A percentile compares a stretch with the other conserved stretches of the same genome.
Conservation (phyloP, 1,140 invertebrate species). For the Anoplophora glabripennis region DNA sequence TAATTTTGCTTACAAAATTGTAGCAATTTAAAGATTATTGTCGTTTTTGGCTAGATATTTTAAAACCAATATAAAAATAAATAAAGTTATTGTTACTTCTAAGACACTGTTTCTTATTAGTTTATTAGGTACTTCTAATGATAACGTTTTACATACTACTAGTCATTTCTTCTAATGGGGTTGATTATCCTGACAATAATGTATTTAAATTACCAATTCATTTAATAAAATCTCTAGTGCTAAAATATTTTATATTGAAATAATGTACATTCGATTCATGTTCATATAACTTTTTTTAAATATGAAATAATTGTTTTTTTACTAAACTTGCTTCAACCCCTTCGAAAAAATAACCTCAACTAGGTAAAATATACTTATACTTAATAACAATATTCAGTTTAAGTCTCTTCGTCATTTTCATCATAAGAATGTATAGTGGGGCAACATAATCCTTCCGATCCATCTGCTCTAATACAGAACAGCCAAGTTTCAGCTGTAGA, state of each 20-base stretch:
- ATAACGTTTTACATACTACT: neutral
- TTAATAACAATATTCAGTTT: neutral
- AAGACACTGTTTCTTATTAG: conserved; percentile 5
- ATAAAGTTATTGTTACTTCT: conserved; percentile 10
- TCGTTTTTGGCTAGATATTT: too few relatives aligned
- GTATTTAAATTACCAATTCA: neutral
- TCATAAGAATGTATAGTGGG: conserved; percentile 66
- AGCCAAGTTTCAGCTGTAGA: conserved; percentile 73
- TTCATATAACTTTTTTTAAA: too few relatives aligned
- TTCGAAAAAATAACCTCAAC: too few relatives aligned
- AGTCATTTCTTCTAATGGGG: neutral
- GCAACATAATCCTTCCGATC: conserved; percentile 78
- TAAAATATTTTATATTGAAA: too few relatives aligned
- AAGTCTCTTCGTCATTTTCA: conserved; percentile 54
- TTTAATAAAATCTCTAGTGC: too few relatives aligned
- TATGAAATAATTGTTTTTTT: too few relatives aligned
- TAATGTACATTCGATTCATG: too few relatives aligned
- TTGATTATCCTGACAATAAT: neutral
- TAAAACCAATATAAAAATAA: conserved; percentile 9
- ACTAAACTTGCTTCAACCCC: too few relatives aligned
- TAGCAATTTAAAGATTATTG: too few relatives aligned
- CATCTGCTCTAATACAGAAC: conserved; percentile 81
- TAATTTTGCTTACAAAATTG: too few relatives aligned
- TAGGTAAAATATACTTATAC: too few relatives aligned
- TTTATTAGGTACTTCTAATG: too few relatives aligned